These are phyloP conservation scores for Ceratina calcarata DNA, from an alignment of 1,140 invertebrate species.

Conservation along the genomic window DNA sequence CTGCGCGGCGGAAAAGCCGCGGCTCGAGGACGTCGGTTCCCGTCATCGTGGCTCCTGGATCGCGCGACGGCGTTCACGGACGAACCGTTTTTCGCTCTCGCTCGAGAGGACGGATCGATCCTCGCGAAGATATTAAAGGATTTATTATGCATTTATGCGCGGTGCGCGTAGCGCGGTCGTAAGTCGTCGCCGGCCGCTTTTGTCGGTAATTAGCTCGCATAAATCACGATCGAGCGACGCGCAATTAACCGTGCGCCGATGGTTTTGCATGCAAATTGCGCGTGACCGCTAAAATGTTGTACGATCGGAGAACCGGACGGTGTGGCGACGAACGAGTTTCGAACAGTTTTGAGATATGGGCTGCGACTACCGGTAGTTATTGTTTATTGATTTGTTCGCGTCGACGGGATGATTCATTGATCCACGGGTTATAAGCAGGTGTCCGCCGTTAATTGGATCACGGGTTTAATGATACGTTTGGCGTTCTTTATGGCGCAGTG, in stretches of 20 bases:
- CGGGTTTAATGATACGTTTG: background rate
- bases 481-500: background rate
- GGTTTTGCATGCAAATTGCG: conserved; percentile 31
- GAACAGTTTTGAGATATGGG: background rate
- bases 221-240: conserved; percentile 39
- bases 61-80: conserved; percentile 57
- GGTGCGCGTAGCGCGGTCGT: conserved; percentile 27
- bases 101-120: conserved; percentile 5
- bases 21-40: conserved; percentile 62
- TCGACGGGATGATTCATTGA: background rate
- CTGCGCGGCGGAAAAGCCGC: conserved; percentile 49
- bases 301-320: background rate
- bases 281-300: conserved; percentile 6
- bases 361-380: background rate
- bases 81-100: conserved; percentile 52
- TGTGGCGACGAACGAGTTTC: background rate
- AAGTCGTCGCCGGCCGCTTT: conserved; percentile 40
- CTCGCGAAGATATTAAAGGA: conserved; percentile 34
- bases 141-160: conserved; percentile 44
- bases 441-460: background rate
- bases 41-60: conserved; percentile 36
- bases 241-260: conserved; percentile 38
- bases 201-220: conserved; percentile 53
- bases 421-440: background rate
- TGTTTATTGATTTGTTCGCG: conserved; percentile 15